phyloP scores from a whole-genome alignment of 92 coral and sea anemone species.

The Heliopora coerulea region DNA sequence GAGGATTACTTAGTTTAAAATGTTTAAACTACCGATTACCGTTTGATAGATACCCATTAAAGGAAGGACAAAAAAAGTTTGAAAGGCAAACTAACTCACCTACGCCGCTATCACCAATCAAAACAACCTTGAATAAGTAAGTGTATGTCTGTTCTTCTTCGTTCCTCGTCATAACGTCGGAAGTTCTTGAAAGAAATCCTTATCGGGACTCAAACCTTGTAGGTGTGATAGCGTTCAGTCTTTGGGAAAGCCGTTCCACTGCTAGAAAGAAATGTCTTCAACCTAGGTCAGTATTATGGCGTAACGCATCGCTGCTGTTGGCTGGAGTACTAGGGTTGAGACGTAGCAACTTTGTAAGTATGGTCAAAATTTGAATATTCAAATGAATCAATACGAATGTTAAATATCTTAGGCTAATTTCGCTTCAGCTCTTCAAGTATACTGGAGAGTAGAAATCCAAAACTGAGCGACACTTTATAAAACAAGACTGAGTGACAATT shows the following conservation, averaged over 20 bases:
- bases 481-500: no score
- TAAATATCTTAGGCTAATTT: no score
- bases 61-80: not conserved
- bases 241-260: no score
- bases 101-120: conserved; percentile 40
- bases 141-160: conserved; percentile 34
- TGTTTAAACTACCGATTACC: not conserved
- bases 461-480: no score
- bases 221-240: not conserved
- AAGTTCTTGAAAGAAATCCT: not conserved
- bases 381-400: no score
- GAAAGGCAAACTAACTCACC: conserved; percentile 14
- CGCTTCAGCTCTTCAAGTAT: no score
- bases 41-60: not conserved
- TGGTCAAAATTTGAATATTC: conserved; percentile 49
- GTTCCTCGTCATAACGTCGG: not conserved
- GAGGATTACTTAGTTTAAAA: not conserved
- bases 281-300: not conserved
- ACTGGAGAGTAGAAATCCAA: no score
- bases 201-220: not conserved
- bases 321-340: not conserved
- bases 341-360: conserved; percentile 22
- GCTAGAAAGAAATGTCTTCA: not conserved
- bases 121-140: conserved; percentile 32
- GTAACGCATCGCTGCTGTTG: not conserved